Base-by-base conservation (phyloP, 2,797 vertebrate species). In the Neomorphus geoffroyi region DNA sequence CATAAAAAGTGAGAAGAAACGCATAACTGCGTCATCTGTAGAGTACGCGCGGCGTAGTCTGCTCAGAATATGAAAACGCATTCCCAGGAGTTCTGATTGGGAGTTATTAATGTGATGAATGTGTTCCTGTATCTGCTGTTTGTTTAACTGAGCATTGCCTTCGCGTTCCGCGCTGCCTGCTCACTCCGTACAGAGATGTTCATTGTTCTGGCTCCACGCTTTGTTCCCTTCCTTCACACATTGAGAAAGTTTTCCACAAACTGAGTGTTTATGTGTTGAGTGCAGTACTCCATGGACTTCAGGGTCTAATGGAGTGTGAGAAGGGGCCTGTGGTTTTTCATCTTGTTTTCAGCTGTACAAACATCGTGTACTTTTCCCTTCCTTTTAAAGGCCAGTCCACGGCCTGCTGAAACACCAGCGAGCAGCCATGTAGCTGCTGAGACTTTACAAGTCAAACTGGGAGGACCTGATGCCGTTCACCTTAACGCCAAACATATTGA, bases 331-430 rank as follows among this genome's bases (percentile, higher is more conserved):
- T 98, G 98, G 98, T 98, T 99, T 98, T 98, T 99, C 99, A 99
- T 99, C 99, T 99, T 99, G 99, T 97, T 98, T 98, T 99, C 99
- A 99, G 99, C 99, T 99, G 99, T 99, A 98, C 98, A 99, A 99
- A 99, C 98, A 99, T 96, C 71, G 94, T 85, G 88, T 98, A 96
- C 97, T 98, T 97, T 98, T 95, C 97, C 95, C 81, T 97, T 97
- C 97, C 96, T 97, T 97, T 97, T 86, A 97, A 96, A 97, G 96
- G 91, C 97, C 95, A 75, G 95, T 73, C 94, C 93, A 13, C 11
- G 26, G 97, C 88, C 91, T 96, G 94, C 95, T 97, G 84, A 97
- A 97, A 97, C 97, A 94, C 90, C 94, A 94, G 91, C 41, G 13
- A 72, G 46, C 69, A 95, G 95, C 92, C 90, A 94, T 71, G 37